These are phyloP conservation scores for Prionailurus viverrinus DNA, from an alignment of 2,113 vertebrate genomes.

Conservation along the genomic window DNA sequence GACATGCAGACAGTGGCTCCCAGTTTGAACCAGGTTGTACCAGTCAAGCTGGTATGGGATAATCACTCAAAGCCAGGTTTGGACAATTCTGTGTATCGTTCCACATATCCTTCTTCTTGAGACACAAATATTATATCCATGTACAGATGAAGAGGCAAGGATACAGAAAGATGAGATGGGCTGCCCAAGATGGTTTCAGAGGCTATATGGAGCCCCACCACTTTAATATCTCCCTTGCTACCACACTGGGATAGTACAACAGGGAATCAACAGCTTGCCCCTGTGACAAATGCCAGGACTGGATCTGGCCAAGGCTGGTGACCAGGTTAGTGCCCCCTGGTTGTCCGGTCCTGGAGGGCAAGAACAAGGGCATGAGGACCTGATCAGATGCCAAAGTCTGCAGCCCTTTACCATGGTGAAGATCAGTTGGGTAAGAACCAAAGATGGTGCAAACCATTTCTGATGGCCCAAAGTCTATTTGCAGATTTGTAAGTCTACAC, in stretches of 20 bases:
- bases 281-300: not conserved
- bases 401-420: not conserved
- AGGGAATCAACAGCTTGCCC: not conserved
- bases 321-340: not conserved
- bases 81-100: not conserved
- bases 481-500: not conserved
- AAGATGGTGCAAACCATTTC: not conserved
- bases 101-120: not conserved
- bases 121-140: not conserved
- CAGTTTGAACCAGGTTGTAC: not conserved
- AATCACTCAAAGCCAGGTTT: not conserved
- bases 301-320: not conserved
- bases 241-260: not conserved
- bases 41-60: not conserved
- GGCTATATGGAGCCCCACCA: not conserved
- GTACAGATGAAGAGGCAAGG: not conserved
- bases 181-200: not conserved
- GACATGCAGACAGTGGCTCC: not conserved
- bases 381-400: not conserved
- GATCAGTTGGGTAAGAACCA: not conserved
- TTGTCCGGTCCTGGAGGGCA: not conserved
- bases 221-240: not conserved
- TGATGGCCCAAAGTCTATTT: not conserved
- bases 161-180: not conserved
- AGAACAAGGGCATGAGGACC: not conserved